Base-by-base conservation (phyloP, 2,888 invertebrate species). In the Theretra japonica region DNA sequence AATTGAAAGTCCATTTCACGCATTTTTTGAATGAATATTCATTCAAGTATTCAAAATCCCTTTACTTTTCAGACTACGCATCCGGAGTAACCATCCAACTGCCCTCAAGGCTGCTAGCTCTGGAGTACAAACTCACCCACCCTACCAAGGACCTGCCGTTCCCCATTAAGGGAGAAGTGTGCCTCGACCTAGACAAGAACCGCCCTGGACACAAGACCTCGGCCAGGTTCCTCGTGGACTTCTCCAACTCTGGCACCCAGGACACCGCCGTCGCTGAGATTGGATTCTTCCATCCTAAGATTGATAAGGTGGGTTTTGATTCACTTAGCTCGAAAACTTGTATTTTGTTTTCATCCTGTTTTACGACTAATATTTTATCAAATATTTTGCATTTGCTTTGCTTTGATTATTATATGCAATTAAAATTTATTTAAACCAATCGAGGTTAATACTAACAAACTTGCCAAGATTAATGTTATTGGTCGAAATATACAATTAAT, bases 171-270 rank as follows among this genome's bases (percentile, higher is more conserved):
- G 95, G 96, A 15, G 97, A 97, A 70, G 80, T 96, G 6, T 91
- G 93, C 11, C 90, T 97, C 58, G 97, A 96, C 85, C 88, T 97
- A 70, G 96, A 98, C 90, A 97, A 97, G 85, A 95, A 95, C 80
- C 95, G 96, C 76, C 97, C 97, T 0, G 95, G 96, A n/a, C 95
- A 96, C 77, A 97, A 96, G 83, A 95, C 96, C 0, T 93, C 95
- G 0, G 82, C 96, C 0, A 89, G 93, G 21, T 94, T 96, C 72
- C 84, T 87, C 59, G 89, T 96, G 0, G 95, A 97, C 75, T 77
- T 96, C 4, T 56, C 69, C 50, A 89, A 85, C 6, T 75, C 92
- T 4, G 90, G 88, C 0, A 95, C 95, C 4, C 89, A 94, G 69
- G 90, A 95, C 57, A 90, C 92, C 5, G 84, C 95, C 2, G 89